Percentiles rank a stretch among this genome's conserved stretches.
Conservation (phyloP, 2,113 vertebrate genomes). For the Microtus pennsylvanicus region DNA sequence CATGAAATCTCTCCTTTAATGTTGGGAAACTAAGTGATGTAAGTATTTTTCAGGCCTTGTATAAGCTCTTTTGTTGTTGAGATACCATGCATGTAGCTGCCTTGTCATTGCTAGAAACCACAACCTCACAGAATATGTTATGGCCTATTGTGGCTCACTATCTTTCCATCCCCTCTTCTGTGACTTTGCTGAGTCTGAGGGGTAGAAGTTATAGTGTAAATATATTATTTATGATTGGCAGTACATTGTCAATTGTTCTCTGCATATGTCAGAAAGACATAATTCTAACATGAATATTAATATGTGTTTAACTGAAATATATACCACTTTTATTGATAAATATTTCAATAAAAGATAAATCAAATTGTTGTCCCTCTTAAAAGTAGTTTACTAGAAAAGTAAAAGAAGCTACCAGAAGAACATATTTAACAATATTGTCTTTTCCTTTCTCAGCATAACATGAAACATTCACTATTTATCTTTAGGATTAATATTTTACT, state of each 20-base stretch:
- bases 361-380: neutral
- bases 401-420: neutral
- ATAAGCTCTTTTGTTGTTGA: neutral
- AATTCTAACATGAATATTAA: neutral
- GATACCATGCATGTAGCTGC: too few relatives aligned
- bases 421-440: neutral
- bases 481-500: neutral
- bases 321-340: neutral
- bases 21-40: neutral
- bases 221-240: neutral
- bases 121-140: neutral
- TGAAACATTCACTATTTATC: neutral
- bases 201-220: neutral
- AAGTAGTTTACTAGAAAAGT: neutral
- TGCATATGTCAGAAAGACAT: neutral
- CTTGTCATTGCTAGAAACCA: neutral
- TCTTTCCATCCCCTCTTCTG: neutral
- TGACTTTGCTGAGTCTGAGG: neutral
- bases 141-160: neutral
- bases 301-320: neutral
- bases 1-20: neutral
- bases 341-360: neutral
- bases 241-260: neutral
- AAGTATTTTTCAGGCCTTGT: too few relatives aligned
- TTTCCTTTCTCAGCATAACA: neutral